Evolutionary conservation across 2,113 vertebrate species (phyloP), one percentile per base, ranked within the genome.

Genomic region (Alouatta palliata): DNA sequence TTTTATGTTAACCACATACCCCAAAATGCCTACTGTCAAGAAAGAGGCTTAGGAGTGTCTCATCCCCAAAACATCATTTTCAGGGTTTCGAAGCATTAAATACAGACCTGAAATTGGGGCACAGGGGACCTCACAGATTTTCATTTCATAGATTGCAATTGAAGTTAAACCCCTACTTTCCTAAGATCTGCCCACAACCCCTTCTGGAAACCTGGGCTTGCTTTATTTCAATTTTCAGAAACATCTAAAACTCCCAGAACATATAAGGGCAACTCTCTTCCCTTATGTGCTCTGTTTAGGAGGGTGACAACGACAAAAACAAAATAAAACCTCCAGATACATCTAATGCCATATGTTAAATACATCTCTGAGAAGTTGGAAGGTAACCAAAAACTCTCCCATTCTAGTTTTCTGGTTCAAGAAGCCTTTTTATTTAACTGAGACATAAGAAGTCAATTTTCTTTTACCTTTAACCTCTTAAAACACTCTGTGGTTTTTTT

Each of bases 381-480:
- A 27, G 54, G n/a, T 7, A 45, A 87, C 86, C 87, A 96, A 87
- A 82, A 37, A 86, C 11, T 47, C 81, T 93, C 90, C 37, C 40
- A 54, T 75, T 52, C 95, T 94, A 80, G 45, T 70, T 90, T 70
- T 52, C 95, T 94, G 84, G 58, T 75, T 90, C 70, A 70, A 82
- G 91, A 71, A 79, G 73, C 45, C 86, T 54, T 84, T 94, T 97
- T 97, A 96, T 91, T 97, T 97, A 97, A 89, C 94, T 75, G 96
- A 96, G 89, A 93, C 87, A 83, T 86, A 89, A 95, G 56, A 90
- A 96, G 97, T 52, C 89, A 58, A 92, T 97, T 93, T 97, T 84
- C 94, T 95, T 66, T 96, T 91, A 95, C 92, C 94, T 97, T 93
- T 94, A 79, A 96, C 92, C 96, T 93, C 90, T 94, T 96, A 94